Base-by-base conservation (phyloP, 2,113 vertebrate species). In the Pseudorectes ferrugineus region DNA sequence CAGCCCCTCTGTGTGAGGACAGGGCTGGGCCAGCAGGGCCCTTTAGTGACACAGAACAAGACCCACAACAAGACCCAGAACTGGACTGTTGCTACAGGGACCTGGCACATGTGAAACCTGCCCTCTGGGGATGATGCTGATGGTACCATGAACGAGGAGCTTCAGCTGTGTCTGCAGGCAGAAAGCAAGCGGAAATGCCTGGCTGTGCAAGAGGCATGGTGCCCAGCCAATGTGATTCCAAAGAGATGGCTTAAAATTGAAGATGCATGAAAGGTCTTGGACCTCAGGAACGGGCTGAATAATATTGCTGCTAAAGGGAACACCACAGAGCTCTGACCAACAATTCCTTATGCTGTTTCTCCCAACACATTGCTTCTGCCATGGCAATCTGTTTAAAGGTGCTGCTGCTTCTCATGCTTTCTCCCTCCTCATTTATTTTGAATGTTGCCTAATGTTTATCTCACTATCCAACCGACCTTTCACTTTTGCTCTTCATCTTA, bases 61-160 rank as follows among this genome's bases (percentile, higher is more conserved):
- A 43, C 61, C 29, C 48, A 43, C 31, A 73, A 21, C n/a, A 70
- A 24, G 40, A 54, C 48, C 36, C 67, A 51, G 51, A 16, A 8
- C 59, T 36, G 67, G 18, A 7, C 36, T 45, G 5, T 0, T 5
- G n/a, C 19, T 25, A 4, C 36, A 38, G 74, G 35, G 15, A 45
- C 17, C 13, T 4, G 10, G 43, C 26, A 14, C 11, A 26, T 0
- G 0, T 1, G 11, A 25, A 31, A 15, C 24, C 35, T 52, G n/a
- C 23, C 11, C 57, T 8, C 0, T 7, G 40, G 35, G 33, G 38
- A 42, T 58, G n/a, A 16, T 85, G 70, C 49, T 86, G 86, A 3
- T 9, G 54, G 48, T 4, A 0, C 9, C 4, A 9, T 2, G 12
- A 26, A 11, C 0, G 1, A 58, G 79, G 22, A 49, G 31, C 45